phyloP scores from a whole-genome alignment of 2,797 vertebrate species.

The Schizothorax lantsangensis region DNA sequence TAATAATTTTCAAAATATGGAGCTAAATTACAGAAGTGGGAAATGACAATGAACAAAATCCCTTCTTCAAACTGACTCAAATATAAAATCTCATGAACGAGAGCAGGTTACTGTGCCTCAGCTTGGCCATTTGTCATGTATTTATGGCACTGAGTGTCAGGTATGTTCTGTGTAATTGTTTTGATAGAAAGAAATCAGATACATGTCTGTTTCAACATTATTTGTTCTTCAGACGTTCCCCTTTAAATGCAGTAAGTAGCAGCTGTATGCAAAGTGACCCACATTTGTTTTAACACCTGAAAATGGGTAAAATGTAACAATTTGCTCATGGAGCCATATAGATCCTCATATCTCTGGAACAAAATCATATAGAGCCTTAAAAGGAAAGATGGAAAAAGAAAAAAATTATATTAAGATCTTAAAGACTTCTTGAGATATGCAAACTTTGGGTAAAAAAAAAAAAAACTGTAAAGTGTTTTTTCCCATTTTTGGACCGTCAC shows the following conservation, averaged over 20 bases:
- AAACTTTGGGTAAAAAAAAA: background rate
- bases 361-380: background rate
- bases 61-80: too few relatives aligned
- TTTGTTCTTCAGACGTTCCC: background rate
- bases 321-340: background rate
- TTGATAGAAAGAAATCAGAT: background rate
- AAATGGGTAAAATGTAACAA: background rate
- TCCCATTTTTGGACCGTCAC: background rate
- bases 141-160: background rate
- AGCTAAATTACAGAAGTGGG: too few relatives aligned
- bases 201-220: background rate
- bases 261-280: background rate
- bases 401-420: background rate
- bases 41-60: too few relatives aligned
- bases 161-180: background rate
- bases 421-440: background rate
- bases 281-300: background rate
- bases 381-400: too few relatives aligned
- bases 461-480: too few relatives aligned
- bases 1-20: too few relatives aligned
- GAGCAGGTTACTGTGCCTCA: too few relatives aligned
- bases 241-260: background rate
- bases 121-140: background rate
- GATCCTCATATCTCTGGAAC: background rate
- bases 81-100: too few relatives aligned